Evolutionary conservation across 2,888 invertebrate genomes (phyloP).

Genomic region (Diploptera punctata): DNA sequence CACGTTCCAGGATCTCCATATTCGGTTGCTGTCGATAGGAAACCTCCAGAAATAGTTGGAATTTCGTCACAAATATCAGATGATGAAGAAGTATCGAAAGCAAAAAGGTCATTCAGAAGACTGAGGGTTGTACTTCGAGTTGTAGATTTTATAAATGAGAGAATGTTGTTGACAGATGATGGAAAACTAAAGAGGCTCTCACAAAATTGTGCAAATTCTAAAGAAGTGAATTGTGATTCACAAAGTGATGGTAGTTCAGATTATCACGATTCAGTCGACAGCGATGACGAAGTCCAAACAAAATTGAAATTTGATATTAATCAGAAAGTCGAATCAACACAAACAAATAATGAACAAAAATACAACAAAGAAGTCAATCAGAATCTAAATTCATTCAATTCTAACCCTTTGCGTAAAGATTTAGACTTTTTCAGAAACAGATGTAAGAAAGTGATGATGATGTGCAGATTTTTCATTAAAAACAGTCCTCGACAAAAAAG

Average conservation of each 20-base stretch:
- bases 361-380: no score
- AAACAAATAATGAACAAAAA: no score
- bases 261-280: neutral
- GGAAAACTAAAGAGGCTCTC: constrained; percentile 58
- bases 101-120: constrained; percentile 45
- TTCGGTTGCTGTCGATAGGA: constrained; percentile 55
- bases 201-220: no score
- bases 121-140: constrained; percentile 59
- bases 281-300: neutral
- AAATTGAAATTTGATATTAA: no score
- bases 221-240: no score
- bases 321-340: neutral
- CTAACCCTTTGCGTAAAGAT: neutral
- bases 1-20: constrained; percentile 67
- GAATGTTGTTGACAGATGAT: constrained; percentile 62
- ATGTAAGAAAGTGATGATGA: constrained; percentile 23
- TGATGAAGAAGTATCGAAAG: constrained; percentile 37
- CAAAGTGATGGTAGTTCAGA: neutral
- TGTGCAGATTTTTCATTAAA: constrained; percentile 36
- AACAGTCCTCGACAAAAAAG: constrained; percentile 29
- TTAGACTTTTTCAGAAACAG: constrained; percentile 8
- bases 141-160: constrained; percentile 63
- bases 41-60: neutral
- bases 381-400: no score
- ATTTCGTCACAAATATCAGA: neutral